A percentile compares a stretch with the other conserved stretches of the same genome.
These are phyloP conservation scores for Lordiphosa clarofinis DNA, from an alignment of 1,140 invertebrate genomes.

Conservation along the genomic window DNA sequence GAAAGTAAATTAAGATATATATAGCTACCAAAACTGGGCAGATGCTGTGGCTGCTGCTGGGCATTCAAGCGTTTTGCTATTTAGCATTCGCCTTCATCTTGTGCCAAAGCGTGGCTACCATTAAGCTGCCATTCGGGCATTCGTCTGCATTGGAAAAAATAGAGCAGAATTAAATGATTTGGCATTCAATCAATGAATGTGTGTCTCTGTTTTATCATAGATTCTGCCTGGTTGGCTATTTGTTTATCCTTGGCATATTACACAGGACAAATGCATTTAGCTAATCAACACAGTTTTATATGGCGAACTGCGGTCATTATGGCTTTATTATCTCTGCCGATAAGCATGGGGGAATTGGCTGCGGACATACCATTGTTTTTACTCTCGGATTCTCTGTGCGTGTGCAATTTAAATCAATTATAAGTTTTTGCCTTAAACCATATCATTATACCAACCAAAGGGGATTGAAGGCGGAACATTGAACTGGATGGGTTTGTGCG, in stretches of 20 bases:
- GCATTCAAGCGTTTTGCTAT: conserved; percentile 43
- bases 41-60: conserved; percentile 41
- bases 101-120: conserved; percentile 55
- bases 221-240: conserved; percentile 50
- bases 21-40: conserved; percentile 48
- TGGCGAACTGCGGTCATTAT: too few species aligned
- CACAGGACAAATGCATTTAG: conserved; percentile 28
- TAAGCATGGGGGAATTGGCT: too few species aligned
- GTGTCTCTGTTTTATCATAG: neutral
- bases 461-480: too few species aligned
- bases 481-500: too few species aligned
- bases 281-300: conserved; percentile 40
- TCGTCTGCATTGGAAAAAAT: too few species aligned
- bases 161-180: too few species aligned
- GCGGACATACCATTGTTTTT: too few species aligned
- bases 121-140: too few species aligned
- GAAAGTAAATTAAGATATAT: conserved; percentile 70
- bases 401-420: conserved; percentile 67
- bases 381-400: conserved; percentile 13
- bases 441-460: conserved; percentile 1
- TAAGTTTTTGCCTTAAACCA: conserved; percentile 39
- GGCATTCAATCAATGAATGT: too few species aligned
- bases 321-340: too few species aligned
- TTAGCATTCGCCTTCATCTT: conserved; percentile 52
- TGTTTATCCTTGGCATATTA: conserved; percentile 49